Base-by-base conservation (phyloP, 2,888 invertebrate genomes). In the Saturnia japonica region DNA sequence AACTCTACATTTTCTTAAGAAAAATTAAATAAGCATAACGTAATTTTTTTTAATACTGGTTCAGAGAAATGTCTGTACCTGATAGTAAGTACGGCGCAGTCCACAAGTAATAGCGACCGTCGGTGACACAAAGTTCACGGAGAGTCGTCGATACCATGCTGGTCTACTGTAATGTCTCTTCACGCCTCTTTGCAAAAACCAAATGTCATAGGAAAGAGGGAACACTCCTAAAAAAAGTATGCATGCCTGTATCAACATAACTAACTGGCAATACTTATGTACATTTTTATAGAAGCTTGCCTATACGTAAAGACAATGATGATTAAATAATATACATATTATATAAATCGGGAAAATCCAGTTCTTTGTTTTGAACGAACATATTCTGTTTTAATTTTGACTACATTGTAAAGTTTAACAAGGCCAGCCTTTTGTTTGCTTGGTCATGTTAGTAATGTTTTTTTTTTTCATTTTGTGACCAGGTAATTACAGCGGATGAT, bases 331-430 rank as follows among this genome's bases (percentile, higher is more conserved):
- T 16, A 16, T 25, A 54, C 34, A 22, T 60, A 51, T 51, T 40
- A 60, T 70, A 68, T 67, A 57, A 68, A 70, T 16, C 68, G 43
- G 68, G 68, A 60, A 68, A 68, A 43, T 42, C 64, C 69, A 69
- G 64, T 45, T n/a, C 40, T 51, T 64, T 47, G 34, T 70, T 64
- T 40, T 40, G n/a, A 51, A 40, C 40, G 22, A 66, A 62, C 4
- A 62, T 28, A 7, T 34, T 28, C 34, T 16, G 4, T 28, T 62
- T 62, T 62, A 34, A 62, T 62, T 34, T 62, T 62, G 9, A 54
- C 22, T 54, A 54, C n/a, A 22, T 54, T 54, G 22, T 54, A 54
- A 54, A 19, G 54, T 22, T 54, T 22, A n/a, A 22, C 54, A 54
- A 22, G n/a, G 54, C 11, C 54, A 54, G 22, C 54, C n/a, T 22